These are phyloP conservation scores for Chamaetylas fuelleborni DNA, from an alignment of 2,113 vertebrate genomes.

Conservation along the genomic window DNA sequence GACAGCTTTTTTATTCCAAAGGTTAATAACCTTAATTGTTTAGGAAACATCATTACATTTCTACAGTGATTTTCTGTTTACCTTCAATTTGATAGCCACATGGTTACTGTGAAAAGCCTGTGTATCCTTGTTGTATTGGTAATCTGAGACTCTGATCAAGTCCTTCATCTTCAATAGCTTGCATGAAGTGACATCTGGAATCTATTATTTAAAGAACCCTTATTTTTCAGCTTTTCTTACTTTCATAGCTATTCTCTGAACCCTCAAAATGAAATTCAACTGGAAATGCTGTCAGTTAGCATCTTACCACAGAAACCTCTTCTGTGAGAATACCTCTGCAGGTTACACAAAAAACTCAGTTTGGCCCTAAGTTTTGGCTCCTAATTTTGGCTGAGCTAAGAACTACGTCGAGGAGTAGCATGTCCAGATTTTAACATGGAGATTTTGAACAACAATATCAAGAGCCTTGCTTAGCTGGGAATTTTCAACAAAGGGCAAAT, in stretches of 20 bases:
- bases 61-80: background rate
- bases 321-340: background rate
- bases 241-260: background rate
- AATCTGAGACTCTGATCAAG: background rate
- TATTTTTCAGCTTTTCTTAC: background rate
- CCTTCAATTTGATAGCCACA: background rate
- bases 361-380: background rate
- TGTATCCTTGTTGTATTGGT: background rate
- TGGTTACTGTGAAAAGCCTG: background rate
- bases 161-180: background rate
- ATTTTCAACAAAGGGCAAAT: background rate
- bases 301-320: background rate
- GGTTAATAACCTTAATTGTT: background rate
- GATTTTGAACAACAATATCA: background rate
- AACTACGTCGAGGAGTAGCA: background rate
- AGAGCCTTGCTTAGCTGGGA: background rate
- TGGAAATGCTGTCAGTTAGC: background rate
- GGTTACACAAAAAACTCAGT: background rate
- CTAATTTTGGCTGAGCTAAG: background rate
- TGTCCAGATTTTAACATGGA: background rate
- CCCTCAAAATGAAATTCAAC: background rate
- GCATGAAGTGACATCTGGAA: background rate
- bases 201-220: fast-evolving
- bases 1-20: background rate
- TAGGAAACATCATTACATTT: background rate